These are phyloP conservation scores for Neelides sp. DNA, from an alignment of 1,140 invertebrate genomes.

Conservation along the genomic window DNA sequence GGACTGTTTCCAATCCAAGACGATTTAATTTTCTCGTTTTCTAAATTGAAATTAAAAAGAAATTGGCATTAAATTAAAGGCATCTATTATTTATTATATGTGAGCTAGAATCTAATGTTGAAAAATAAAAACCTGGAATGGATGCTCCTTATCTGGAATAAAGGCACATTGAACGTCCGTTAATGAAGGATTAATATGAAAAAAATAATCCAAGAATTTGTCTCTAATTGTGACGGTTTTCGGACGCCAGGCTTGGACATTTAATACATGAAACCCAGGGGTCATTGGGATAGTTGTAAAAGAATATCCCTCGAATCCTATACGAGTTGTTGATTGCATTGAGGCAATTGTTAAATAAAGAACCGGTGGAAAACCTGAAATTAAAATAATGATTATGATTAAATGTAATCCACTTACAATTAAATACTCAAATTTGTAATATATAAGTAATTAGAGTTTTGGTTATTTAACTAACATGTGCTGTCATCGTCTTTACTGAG, in stretches of 20 bases:
- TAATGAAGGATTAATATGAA: slow-evolving; percentile 2
- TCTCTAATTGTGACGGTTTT: background rate
- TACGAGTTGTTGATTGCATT: background rate
- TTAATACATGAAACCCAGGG: background rate
- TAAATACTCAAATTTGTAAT: too few species aligned
- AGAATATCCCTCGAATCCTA: slow-evolving; percentile 3
- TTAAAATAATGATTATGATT: too few species aligned
- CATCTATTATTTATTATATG: too few species aligned
- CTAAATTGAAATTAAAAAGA: too few species aligned
- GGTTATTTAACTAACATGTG: background rate
- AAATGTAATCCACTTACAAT: too few species aligned
- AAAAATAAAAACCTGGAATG: background rate
- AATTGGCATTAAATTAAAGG: too few species aligned
- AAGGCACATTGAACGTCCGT: slow-evolving; percentile 3
- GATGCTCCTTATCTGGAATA: background rate
- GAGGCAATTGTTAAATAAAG: slow-evolving; percentile 4
- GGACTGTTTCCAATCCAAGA: slow-evolving; percentile 1
- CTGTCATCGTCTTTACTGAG: background rate
- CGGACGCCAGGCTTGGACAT: slow-evolving; percentile 2
- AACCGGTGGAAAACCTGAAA: too few species aligned
- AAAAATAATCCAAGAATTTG: slow-evolving; percentile 1
- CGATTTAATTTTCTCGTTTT: background rate
- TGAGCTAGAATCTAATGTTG: too few species aligned
- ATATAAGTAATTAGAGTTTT: too few species aligned
- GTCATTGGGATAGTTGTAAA: background rate